These are phyloP conservation scores for Cynoglossus semilaevis DNA, from an alignment of 2,113 vertebrate genomes.

Conservation along the genomic window DNA sequence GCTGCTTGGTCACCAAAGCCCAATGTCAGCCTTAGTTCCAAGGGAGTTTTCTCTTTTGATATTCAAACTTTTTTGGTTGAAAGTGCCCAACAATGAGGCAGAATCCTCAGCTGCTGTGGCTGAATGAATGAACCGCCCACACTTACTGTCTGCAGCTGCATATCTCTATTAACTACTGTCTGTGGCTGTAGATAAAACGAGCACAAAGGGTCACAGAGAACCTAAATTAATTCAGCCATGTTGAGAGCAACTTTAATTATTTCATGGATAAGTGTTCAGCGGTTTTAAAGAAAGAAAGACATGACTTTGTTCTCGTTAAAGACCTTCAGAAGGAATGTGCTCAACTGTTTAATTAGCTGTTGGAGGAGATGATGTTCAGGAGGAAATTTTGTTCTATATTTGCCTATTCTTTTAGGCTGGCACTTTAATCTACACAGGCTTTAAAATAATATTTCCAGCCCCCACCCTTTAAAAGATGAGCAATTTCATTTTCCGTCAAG, in stretches of 20 bases:
- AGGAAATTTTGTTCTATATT: slow-evolving; percentile 23
- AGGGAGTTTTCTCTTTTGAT: slow-evolving; percentile 13
- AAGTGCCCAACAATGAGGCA: slow-evolving; percentile 31
- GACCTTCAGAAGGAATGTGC: slow-evolving; percentile 10
- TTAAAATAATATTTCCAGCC: slow-evolving; percentile 6
- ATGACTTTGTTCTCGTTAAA: slow-evolving; percentile 13
- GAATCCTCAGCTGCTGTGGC: slow-evolving; percentile 31
- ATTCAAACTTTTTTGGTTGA: slow-evolving; percentile 6
- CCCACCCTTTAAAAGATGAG: background rate
- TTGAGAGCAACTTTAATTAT: slow-evolving; percentile 26
- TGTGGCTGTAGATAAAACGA: slow-evolving; percentile 10
- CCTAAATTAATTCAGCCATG: background rate
- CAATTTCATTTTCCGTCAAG: background rate
- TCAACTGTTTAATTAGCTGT: slow-evolving; percentile 34
- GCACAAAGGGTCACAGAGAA: background rate
- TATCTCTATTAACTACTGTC: slow-evolving; percentile 3
- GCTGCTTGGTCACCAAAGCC: slow-evolving; percentile 11
- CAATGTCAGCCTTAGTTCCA: background rate
- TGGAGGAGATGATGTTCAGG: slow-evolving; percentile 23
- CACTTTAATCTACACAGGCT: slow-evolving; percentile 16
- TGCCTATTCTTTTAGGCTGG: background rate
- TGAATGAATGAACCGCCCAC: slow-evolving; percentile 41
- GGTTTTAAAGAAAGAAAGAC: background rate
- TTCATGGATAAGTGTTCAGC: slow-evolving; percentile 6
- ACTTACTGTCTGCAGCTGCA: slow-evolving; percentile 8